Conservation (phyloP, 53 echinoderm and acorn worm species). For the Arbacia lixula region DNA sequence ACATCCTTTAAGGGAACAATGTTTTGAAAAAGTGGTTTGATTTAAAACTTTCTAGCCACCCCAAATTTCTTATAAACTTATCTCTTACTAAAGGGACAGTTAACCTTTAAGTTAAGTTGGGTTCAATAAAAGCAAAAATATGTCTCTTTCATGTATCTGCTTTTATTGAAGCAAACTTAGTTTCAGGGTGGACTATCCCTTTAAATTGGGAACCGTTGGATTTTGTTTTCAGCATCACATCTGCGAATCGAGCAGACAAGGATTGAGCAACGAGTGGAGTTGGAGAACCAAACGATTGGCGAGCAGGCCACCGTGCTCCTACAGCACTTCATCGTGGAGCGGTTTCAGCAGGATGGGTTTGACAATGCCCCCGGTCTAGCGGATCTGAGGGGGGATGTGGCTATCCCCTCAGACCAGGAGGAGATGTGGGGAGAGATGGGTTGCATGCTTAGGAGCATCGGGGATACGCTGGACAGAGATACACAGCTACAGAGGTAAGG, state of each 20-base stretch:
- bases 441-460: constrained; percentile 76
- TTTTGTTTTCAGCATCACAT: neutral
- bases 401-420: constrained; percentile 49
- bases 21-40: too few species aligned
- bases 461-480: constrained; percentile 85
- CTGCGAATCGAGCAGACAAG: constrained; percentile 14
- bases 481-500: constrained; percentile 78
- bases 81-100: too few species aligned
- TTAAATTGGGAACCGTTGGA: too few species aligned
- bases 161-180: too few species aligned
- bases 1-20: too few species aligned
- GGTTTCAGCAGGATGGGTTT: constrained; percentile 82
- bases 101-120: too few species aligned
- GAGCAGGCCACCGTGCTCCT: constrained; percentile 85
- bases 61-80: too few species aligned
- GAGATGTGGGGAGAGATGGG: constrained; percentile 87
- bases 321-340: constrained; percentile 85
- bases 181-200: neutral
- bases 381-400: constrained; percentile 53
- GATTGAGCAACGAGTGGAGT: constrained; percentile 64
- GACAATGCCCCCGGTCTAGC: constrained; percentile 73
- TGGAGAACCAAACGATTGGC: constrained; percentile 79
- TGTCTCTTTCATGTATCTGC: too few species aligned
- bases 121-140: too few species aligned
- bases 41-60: too few species aligned